Base-by-base conservation (phyloP, 1,140 invertebrate genomes). In the Palaemon carinicauda region DNA sequence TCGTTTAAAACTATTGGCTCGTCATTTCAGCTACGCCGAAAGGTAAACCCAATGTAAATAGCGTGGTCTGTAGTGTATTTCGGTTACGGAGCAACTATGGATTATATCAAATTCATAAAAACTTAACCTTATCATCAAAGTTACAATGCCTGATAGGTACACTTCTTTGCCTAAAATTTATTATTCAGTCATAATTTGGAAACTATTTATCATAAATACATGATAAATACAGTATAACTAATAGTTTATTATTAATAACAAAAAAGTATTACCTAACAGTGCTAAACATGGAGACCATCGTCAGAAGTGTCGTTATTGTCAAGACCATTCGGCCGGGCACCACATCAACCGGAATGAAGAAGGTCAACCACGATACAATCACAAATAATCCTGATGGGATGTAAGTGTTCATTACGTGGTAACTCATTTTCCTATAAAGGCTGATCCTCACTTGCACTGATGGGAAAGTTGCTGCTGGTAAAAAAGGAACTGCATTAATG, bases 281-380 rank as follows among this genome's bases (percentile, higher is more conserved):
- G 29, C 84, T 86, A 54, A 90, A 90, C 89, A 90, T 90, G 60
- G 89, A 89, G 54, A 88, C 88, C 29, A 90, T 41, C 0, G 89
- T 90, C 78, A 90, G 89, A n/a, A 90, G 79, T 1, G 89, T 90
- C 21, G 89, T 90, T 78, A 90, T 90, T 2, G 89, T 88, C 52
- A 90, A 80, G 3, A 87, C 88, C 73, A 90, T 90, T 51, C 89
- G 51, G 19, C 88, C 89, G 1, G 89, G 89, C 51, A 90, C 82
- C 12, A 82, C 41, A n/a, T 87, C 82, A 9, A 88, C 83, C 4
- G 89, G 89, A 27, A 90, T 77, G 33, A 90, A 88, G 56, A 90
- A 85, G 33, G 88, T 88, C 17, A 90, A 80, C 89, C 89, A 90
- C 31, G 88, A 88, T 17, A 90, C 89, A 50, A 84, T 56, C 29